phyloP scores from a whole-genome alignment of 2,797 vertebrate species.

The Tiaroga cobitis region DNA sequence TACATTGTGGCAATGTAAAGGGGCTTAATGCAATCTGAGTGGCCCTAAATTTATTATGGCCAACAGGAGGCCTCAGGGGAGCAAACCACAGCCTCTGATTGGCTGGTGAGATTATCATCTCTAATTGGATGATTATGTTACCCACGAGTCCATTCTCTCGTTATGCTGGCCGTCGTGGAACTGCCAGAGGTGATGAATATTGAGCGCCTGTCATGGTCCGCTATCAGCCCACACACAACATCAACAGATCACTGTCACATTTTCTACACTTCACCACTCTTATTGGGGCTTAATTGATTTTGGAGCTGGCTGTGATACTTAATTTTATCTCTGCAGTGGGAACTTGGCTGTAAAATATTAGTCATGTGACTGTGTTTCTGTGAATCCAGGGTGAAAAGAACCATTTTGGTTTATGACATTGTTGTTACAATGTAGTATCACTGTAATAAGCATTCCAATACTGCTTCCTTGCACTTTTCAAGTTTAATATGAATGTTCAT shows the following conservation, averaged over 20 bases:
- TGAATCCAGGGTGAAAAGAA: neutral
- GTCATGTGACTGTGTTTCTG: conserved; percentile 2
- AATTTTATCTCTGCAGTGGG: conserved; percentile 24
- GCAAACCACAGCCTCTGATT: conserved; percentile 36
- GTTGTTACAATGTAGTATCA: neutral
- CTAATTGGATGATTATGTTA: conserved; percentile 65
- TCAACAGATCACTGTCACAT: conserved; percentile 42
- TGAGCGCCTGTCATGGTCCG: conserved; percentile 43
- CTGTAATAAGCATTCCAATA: neutral
- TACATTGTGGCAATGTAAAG: conserved; percentile 56
- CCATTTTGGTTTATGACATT: neutral
- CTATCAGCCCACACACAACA: conserved; percentile 42
- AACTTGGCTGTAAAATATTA: conserved; percentile 15
- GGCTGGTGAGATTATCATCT: conserved; percentile 61
- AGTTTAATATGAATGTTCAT: neutral
- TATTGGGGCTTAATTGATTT: conserved; percentile 44
- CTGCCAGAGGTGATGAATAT: conserved; percentile 60
- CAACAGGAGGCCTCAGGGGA: conserved; percentile 46
- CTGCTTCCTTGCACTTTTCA: neutral
- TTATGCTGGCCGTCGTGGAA: conserved; percentile 41
- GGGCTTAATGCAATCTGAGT: conserved; percentile 59
- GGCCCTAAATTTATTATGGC: conserved; percentile 54
- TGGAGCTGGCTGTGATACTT: conserved; percentile 22
- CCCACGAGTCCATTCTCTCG: conserved; percentile 59
- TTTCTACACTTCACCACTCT: conserved; percentile 22